These are phyloP conservation scores for Psephotus haematonotus DNA, from an alignment of 2,113 vertebrate species.

Conservation along the genomic window DNA sequence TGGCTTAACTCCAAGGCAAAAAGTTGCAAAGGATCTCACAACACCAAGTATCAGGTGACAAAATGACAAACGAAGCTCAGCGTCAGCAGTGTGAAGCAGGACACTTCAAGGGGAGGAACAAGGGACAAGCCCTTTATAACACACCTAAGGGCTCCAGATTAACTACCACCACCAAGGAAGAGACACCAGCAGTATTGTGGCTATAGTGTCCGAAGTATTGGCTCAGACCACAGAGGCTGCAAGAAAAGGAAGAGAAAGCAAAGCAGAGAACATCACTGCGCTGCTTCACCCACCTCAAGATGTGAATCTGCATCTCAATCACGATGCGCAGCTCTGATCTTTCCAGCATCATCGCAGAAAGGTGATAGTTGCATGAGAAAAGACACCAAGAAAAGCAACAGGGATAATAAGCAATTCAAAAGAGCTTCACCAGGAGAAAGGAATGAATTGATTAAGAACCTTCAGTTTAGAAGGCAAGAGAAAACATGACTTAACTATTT, in stretches of 20 bases:
- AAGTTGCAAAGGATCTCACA: neutral
- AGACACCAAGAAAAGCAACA: neutral
- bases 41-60: neutral
- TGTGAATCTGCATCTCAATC: neutral
- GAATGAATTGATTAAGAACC: neutral
- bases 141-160: neutral
- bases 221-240: neutral
- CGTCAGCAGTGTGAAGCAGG: neutral
- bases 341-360: neutral
- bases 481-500: neutral
- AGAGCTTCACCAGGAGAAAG: neutral
- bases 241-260: neutral
- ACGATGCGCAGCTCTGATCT: neutral
- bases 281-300: neutral
- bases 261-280: neutral
- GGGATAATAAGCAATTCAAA: neutral
- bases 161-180: neutral
- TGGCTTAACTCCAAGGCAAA: neutral
- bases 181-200: accelerated
- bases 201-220: neutral
- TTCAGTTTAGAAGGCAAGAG: neutral
- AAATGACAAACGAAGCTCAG: neutral
- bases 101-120: neutral
- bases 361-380: neutral
- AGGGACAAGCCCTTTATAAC: neutral